Base-by-base conservation (phyloP, 2,888 invertebrate genomes). In the Drosophila borealis region DNA sequence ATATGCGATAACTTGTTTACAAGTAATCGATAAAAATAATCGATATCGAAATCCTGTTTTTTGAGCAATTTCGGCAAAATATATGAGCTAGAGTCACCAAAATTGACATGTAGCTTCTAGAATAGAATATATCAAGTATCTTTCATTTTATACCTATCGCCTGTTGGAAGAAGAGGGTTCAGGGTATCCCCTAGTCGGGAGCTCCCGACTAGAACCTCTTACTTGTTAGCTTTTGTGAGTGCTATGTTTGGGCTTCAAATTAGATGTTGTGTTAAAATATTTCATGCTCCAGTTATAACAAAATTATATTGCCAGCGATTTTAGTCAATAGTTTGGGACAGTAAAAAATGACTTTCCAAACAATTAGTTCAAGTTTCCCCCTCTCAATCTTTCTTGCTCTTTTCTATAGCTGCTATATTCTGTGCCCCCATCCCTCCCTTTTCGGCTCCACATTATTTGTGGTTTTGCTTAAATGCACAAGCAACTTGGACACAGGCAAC, bases 281-380 rank as follows among this genome's bases (percentile, higher is more conserved):
- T 66, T 70, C 66, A 82, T 65, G 89, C 87, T 88, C 89, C 53
- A 82, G 69, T 81, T 87, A 39, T 61, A n/a, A 48, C 17, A 3
- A 65, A 74, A 55, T 69, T 50, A 51, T 63, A 65, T 63, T 46
- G 55, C 45, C 51, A 48, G 39, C 41, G 48, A 41, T 54, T 55
- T 33, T 61, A 13, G 29, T 33, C 44, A 48, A 56, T 56, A 41
- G 19, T 42, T 70, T 62, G 75, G 70, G 70, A 69, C 55, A 49
- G 50, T 33, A 25, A 25, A 29, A 39, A 51, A 54, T 74, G 57
- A 65, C 78, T 76, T 76, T 80, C 78, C 65, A 63, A 76, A 61
- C 77, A 72, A 77, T 77, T 69, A 65, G 64, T 67, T 46, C 29
- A 48, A 39, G 29, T 51, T 60, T 13, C 8, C 37, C 2, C 41